Evolutionary conservation across 2,888 invertebrate genomes (phyloP), one percentile per base, ranked within the genome.

Genomic region (Drosophila robusta): DNA sequence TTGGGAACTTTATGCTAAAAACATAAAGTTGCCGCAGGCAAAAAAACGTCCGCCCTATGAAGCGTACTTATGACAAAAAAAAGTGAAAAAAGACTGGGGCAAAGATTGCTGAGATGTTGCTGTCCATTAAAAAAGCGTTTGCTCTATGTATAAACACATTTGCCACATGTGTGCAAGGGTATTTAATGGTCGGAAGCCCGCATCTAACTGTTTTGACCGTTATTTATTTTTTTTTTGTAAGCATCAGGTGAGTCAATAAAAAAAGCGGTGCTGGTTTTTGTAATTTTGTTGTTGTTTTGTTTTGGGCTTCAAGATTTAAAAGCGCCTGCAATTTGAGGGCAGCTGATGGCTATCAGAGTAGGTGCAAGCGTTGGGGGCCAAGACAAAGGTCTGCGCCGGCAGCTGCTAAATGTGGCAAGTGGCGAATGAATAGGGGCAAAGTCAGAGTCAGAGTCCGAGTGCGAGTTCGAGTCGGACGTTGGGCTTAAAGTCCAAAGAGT

Each of bases 401-500:
- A 72, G 58, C 63, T 54, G 61, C 51, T 46, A 66, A 72, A 61
- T 62, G 72, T 60, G 58, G 49, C 52, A 72, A 83, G 62, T 78
- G 70, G 78, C 63, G 66, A 84, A 76, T 78, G 74, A 78, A 79
- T 77, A 60, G 63, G 46, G 63, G 46, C 60, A 62, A 60, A 67
- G 67, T 41, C 46, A 39, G 45, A 49, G 63, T 50, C 7, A 14
- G n/a, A 24, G 12, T 14, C 8, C 14, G 38, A 16, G 16, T 38
- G 14, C 3, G 38, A 29, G 9, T 34, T 3, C 29, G 29, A 29
- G 34, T 34, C 34, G 34, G 34, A 34, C 34, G 38, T 39, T 36
- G 24, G 46, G 16, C 12, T 50, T 44, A 45, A 72, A 63, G 58
- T 69, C 50, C n/a, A 55, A 55, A 49, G 61, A 71, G 68, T 62